Conservation (phyloP, 2,888 invertebrate genomes). For the Operophtera brumata region DNA sequence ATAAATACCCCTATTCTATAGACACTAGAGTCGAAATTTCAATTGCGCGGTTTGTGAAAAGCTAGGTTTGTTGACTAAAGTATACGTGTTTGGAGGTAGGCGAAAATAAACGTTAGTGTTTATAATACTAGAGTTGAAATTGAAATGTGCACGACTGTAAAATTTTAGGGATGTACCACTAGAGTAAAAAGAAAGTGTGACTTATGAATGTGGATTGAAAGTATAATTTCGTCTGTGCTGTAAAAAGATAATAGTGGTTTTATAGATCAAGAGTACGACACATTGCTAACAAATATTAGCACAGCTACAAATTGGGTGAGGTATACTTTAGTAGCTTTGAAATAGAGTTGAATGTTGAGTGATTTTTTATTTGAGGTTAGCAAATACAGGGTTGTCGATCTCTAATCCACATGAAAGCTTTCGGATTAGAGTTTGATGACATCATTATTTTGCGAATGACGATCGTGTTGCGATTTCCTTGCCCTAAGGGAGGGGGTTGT, state of each 20-base stretch:
- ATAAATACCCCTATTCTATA: slow-evolving; percentile 35
- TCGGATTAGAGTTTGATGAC: slow-evolving; percentile 81
- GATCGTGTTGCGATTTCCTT: slow-evolving; percentile 73
- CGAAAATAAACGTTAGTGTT: slow-evolving; percentile 39
- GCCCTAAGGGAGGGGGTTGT: slow-evolving; percentile 54
- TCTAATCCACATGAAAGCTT: slow-evolving; percentile 80
- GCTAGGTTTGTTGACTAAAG: neutral
- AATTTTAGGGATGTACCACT: neutral
- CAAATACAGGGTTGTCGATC: slow-evolving; percentile 37
- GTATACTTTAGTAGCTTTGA: slow-evolving; percentile 3
- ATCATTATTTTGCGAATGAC: slow-evolving; percentile 78
- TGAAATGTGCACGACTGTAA: neutral
- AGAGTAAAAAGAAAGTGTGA: slow-evolving; percentile 7
- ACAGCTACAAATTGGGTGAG: neutral
- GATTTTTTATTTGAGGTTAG: neutral
- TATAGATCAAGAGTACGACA: slow-evolving; percentile 28
- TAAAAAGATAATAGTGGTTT: slow-evolving; percentile 35
- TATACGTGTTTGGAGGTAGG: neutral
- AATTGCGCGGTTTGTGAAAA: neutral
- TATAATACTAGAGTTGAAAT: slow-evolving; percentile 5
- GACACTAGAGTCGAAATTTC: slow-evolving; percentile 1
- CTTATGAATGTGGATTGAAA: slow-evolving; percentile 19
- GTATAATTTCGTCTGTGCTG: slow-evolving; percentile 36
- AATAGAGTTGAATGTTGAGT: slow-evolving; percentile 41
- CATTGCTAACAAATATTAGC: slow-evolving; percentile 27